These are phyloP conservation scores for Phorcus lineatus DNA, from an alignment of 2,888 invertebrate species.

Conservation along the genomic window DNA sequence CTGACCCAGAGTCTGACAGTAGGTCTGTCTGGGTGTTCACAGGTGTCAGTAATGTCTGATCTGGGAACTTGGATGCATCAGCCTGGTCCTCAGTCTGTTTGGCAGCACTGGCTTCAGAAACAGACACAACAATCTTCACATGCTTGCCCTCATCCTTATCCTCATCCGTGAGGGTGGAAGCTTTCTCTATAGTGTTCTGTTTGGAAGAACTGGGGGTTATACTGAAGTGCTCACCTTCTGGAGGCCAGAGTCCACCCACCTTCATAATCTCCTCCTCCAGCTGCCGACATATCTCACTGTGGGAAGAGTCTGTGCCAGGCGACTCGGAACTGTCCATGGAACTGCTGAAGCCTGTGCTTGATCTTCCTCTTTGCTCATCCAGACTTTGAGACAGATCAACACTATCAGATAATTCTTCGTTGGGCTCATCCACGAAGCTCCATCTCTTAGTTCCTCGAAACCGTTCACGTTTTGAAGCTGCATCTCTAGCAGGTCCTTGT, in stretches of 20 bases:
- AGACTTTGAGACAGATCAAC: constrained; percentile 24
- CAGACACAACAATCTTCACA: constrained; percentile 32
- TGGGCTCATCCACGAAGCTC: constrained; percentile 28
- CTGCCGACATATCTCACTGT: neutral
- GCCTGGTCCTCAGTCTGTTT: neutral
- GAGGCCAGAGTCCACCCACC: neutral
- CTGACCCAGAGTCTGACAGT: constrained; percentile 41
- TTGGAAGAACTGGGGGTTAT: constrained; percentile 37
- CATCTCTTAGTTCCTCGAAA: constrained; percentile 36
- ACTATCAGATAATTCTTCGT: neutral
- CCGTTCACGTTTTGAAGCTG: constrained; percentile 44
- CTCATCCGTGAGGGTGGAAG: constrained; percentile 2
- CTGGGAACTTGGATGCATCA: neutral
- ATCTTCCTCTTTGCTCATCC: constrained; percentile 24
- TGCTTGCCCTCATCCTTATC: neutral
- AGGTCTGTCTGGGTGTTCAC: constrained; percentile 31
- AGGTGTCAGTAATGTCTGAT: constrained; percentile 28
- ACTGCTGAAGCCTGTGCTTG: constrained; percentile 44
- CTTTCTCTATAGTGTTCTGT: constrained; percentile 41
- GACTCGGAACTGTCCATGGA: constrained; percentile 51
- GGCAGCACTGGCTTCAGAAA: neutral
- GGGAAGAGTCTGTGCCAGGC: neutral
- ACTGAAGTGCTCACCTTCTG: constrained; percentile 51
- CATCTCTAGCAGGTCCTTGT: constrained; percentile 31
- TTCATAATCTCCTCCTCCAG: constrained; percentile 26